phyloP scores from a whole-genome alignment of 1,140 invertebrate genomes.

The Pseudomyrmex concolor region DNA sequence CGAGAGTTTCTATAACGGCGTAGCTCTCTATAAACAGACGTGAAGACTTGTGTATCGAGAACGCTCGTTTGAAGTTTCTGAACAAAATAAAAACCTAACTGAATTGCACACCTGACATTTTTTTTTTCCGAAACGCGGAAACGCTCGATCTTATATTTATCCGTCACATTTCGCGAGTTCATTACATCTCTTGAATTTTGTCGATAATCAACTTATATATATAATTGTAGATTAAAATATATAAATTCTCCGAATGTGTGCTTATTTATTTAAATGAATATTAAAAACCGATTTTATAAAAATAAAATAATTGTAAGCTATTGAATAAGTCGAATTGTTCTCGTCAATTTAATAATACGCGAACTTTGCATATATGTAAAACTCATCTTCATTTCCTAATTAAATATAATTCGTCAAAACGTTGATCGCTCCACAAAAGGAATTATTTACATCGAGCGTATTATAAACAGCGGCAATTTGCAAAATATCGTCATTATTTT shows the following conservation, averaged over 20 bases:
- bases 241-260: too few species aligned
- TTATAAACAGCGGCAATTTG: background rate
- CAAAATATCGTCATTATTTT: background rate
- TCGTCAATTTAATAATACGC: slow-evolving; percentile 23
- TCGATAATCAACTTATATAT: too few species aligned
- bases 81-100: slow-evolving; percentile 24
- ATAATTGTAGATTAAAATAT: too few species aligned
- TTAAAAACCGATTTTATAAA: too few species aligned
- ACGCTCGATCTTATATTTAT: background rate
- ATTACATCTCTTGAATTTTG: too few species aligned
- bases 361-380: background rate
- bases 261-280: too few species aligned
- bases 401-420: background rate
- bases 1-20: slow-evolving; percentile 37
- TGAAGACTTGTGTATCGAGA: slow-evolving; percentile 65
- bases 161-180: background rate
- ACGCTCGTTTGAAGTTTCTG: slow-evolving; percentile 63
- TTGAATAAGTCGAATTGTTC: background rate
- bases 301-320: background rate
- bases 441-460: slow-evolving; percentile 7
- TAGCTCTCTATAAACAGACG: slow-evolving; percentile 6
- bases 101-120: slow-evolving; percentile 31
- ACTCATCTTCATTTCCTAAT: background rate
- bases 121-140: slow-evolving; percentile 1
- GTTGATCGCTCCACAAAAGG: background rate